Base-by-base conservation (phyloP, 2,888 invertebrate species). In the Pristionchus japonicus region DNA sequence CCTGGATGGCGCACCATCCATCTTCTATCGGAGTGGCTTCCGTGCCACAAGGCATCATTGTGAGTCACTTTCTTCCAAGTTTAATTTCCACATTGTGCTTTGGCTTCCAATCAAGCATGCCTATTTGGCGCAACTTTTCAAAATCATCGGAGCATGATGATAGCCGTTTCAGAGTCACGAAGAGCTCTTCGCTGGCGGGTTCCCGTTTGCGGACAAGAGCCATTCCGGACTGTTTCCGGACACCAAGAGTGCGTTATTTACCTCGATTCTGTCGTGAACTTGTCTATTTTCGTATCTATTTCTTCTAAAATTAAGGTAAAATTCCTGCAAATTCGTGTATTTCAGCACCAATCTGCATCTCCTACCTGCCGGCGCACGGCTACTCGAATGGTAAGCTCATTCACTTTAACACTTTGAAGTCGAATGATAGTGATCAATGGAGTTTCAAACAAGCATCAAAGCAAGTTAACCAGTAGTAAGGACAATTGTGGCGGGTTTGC, bases 1-100 rank as follows among this genome's bases (percentile, higher is more conserved):
- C 85, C 11, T 85, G 85, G 85, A 85, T 85, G 85, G 85, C 85
- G 0, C 85, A 85, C 61, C 85, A 61, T 23, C 83, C 83, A 4
- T 31, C 83, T 2, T 52, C 64, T 3, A 43, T 64, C 85, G 23
- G 27, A 20, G 52, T 27, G 31, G 34, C 61, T 27, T 20, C 85
- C 1, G 43, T 64, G 17, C 61, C 40, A 3, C 52, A 83, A 9
- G 83, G 52, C 1, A 37, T 85, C 20, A 64, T 85, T 61, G 85
- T 85, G 7, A 31, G 85, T 85, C 17, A 23, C n/a, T 84, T 57
- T 34, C 1, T 31, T 67, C 15, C 2, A 20, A 13, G 17, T 1
- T 15, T 70, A n/a, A n/a, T n/a, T 70, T 37, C 70, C 1, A 3
- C 17, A 27, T n/a, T n/a, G 27, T 27, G 23, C 61, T 61, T 27